phyloP scores from a whole-genome alignment of 2,113 vertebrate genomes.

The Canis aureus region DNA sequence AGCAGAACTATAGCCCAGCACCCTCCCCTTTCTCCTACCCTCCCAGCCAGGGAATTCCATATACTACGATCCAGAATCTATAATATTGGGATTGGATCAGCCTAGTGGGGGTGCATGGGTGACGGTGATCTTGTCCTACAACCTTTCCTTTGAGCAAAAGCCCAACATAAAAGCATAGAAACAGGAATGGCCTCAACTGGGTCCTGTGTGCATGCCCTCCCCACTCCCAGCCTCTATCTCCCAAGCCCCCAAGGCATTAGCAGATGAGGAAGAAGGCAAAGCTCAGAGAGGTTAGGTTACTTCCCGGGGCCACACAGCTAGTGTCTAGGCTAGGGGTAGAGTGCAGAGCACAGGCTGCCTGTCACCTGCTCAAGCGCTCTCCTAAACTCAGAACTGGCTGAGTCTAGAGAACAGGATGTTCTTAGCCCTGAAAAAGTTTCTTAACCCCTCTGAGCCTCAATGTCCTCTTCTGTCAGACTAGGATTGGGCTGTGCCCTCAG shows the following conservation, averaged over 20 bases:
- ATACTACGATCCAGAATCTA: background rate
- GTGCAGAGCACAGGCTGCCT: background rate
- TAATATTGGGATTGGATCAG: background rate
- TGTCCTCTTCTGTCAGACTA: too few relatives aligned
- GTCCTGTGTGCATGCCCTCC: background rate
- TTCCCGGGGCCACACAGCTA: background rate
- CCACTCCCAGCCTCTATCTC: background rate
- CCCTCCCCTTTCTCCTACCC: background rate
- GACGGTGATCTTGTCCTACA: background rate
- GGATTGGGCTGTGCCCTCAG: background rate
- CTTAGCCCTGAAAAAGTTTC: background rate
- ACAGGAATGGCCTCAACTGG: background rate
- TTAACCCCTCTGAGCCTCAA: background rate
- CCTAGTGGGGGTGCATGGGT: fast-evolving
- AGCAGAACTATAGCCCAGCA: background rate
- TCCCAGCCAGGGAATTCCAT: background rate
- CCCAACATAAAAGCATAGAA: background rate
- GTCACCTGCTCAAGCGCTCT: background rate
- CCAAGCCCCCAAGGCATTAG: background rate
- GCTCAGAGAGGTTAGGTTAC: background rate
- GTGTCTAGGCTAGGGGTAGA: background rate
- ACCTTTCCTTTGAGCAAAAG: background rate
- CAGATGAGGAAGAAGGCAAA: background rate
- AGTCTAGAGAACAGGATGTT: background rate
- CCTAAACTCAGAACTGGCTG: background rate